Percentiles rank a stretch among this genome's conserved stretches.
Evolutionary conservation across 2,888 invertebrate species (phyloP).

Genomic region (Sarcophaga rosellei): DNA sequence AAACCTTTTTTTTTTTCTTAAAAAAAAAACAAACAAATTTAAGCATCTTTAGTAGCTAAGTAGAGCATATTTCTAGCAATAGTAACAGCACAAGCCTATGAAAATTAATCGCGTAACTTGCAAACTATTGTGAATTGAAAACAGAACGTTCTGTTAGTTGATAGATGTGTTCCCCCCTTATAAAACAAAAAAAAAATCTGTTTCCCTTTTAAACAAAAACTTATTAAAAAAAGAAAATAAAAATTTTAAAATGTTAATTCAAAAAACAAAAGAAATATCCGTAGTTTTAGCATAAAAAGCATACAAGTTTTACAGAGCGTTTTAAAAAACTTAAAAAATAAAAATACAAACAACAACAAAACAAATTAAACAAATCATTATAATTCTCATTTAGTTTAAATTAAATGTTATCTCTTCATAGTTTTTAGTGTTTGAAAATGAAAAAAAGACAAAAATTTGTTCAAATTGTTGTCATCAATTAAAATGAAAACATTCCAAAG

Average conservation of each 20-base stretch:
- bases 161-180: not conserved
- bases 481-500: too few species aligned
- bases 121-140: not conserved
- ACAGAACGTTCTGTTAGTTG: not conserved
- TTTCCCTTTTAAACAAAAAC: not conserved
- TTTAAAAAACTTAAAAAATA: not conserved
- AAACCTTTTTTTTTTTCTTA: not conserved
- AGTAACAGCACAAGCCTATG: not conserved
- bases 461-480: too few species aligned
- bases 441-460: too few species aligned
- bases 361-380: too few species aligned
- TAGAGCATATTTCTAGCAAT: too few species aligned
- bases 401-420: too few species aligned
- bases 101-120: not conserved
- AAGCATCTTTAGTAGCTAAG: too few species aligned
- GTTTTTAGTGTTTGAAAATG: too few species aligned
- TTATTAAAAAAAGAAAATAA: not conserved
- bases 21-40: too few species aligned
- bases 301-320: slow-evolving; percentile 54
- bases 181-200: not conserved
- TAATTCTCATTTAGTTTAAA: too few species aligned
- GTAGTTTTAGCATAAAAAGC: slow-evolving; percentile 19
- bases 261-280: not conserved
- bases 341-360: too few species aligned
- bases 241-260: slow-evolving; percentile 18